Base-by-base conservation (phyloP, 1,140 invertebrate species). In the Tetramorium alpestre region DNA sequence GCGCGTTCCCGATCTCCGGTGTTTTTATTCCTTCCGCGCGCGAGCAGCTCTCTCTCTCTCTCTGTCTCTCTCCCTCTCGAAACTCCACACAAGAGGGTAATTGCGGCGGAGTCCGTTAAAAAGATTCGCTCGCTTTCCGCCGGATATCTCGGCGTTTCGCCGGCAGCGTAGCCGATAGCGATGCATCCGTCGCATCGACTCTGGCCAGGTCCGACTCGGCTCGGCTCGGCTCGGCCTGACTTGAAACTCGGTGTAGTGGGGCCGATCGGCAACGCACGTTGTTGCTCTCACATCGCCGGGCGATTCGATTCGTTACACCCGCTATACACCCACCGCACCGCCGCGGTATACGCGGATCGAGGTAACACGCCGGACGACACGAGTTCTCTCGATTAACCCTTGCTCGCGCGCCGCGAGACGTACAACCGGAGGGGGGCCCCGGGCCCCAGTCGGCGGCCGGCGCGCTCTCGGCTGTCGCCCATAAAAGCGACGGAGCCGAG, bases 401-500 rank as follows among this genome's bases (percentile, higher is more conserved):
- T 87, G 87, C 73, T 76, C 54, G 82, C 88, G 86, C 88, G 58
- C 78, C 88, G 86, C 88, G 58, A 75, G 86, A 85, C 73, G 67
- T 33, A 18, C 18, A 6, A 25, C 38, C n/a, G 56, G 73, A 38
- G 41, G 49, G 73, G 54, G 41, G 49, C n/a, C 38, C 25, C 80
- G 25, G 16, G 13, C 38, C 18, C 60, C 58, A 13, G 11, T 18
- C 28, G 44, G 11, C 41, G 56, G 80, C 16, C 58, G 86, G 44
- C 77, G 86, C 87, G 85, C 82, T 90, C 86, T 91, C 86, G 84
- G 84, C 87, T 85, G 87, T 90, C 90, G 89, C 91, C 92, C 88
- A 93, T 92, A 93, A 93, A 93, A 93, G 92, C 88, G 87, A 88
- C 85, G 88, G 89, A 88, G 82, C 90, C 92, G 91, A 91, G 86